Evolutionary conservation across 2,797 vertebrate genomes (phyloP).

Genomic region (Limosa lapponica): DNA sequence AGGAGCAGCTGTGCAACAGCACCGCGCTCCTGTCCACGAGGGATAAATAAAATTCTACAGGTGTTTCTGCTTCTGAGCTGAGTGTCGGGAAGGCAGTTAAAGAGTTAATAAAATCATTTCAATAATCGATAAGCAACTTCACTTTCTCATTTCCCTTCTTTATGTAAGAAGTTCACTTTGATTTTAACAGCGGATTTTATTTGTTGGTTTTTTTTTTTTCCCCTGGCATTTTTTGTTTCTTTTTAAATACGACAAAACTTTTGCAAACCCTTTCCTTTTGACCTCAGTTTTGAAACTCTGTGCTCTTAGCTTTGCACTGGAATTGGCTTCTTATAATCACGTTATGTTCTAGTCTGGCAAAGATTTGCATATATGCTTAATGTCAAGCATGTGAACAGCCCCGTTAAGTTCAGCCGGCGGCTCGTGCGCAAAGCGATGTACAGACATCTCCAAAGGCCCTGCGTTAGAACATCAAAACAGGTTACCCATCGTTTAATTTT

Average conservation of each 20-base stretch:
- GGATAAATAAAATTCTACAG: neutral
- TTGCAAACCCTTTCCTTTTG: neutral
- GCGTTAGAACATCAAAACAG: neutral
- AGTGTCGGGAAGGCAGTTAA: neutral
- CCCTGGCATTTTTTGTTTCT: neutral
- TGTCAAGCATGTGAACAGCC: neutral
- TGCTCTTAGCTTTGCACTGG: neutral
- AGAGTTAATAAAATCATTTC: neutral
- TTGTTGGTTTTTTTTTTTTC: neutral
- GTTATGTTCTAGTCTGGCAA: neutral
- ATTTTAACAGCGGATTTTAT: neutral
- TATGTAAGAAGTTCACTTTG: neutral
- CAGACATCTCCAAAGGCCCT: neutral
- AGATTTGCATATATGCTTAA: neutral
- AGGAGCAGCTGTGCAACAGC: neutral
- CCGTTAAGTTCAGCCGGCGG: neutral
- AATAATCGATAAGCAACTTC: neutral
- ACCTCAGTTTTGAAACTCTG: neutral
- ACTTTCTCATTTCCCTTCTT: neutral
- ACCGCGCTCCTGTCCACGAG: neutral
- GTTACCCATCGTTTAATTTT: constrained; percentile 23
- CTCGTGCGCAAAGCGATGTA: neutral
- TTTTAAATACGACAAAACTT: neutral
- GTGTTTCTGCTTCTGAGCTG: neutral
- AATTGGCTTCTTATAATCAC: neutral